Base-by-base conservation (phyloP, 2,888 invertebrate species). In the Drosophila buzzatii region DNA sequence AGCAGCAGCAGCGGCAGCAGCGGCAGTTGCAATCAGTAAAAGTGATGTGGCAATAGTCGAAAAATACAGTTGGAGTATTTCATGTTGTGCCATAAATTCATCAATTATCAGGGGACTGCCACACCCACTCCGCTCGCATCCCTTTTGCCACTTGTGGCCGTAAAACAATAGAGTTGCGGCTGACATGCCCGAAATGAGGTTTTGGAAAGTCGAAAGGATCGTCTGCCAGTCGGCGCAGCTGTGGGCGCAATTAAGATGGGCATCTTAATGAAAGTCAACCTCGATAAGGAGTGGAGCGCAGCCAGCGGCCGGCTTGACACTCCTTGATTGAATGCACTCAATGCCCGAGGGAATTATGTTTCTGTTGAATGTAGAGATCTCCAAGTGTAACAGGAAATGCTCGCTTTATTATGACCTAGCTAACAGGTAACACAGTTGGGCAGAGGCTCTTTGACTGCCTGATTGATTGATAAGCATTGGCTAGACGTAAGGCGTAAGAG, bases 161-260 rank as follows among this genome's bases (percentile, higher is more conserved):
- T 44, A 71, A 74, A 55, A 70, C 80, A 81, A 78, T 78, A 76
- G 78, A 80, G 12, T 23, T 23, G 35, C 10, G 23, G 6, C 45
- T 47, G 74, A 66, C 77, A 60, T 70, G 81, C 80, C 80, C 78
- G 80, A 70, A 69, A 63, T 66, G 44, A 20, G 62, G 42, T 45
- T 76, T 41, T 42, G 67, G 68, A 76, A 76, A 39, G 37, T 39
- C 37, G 6, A 62, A 70, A 81, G 76, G 81, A 79, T 76, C 79
- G 72, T 69, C 65, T 57, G 55, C 33, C 49, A 14, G 42, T 16
- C 27, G 27, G 27, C 47, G 56, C 81, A 81, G 71, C 79, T 81
- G 80, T 79, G 79, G 76, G 81, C 69, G 81, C 81, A 81, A 81
- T 81, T 81, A 81, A 81, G 81, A 78, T 81, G 81, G 57, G 67